These are phyloP conservation scores for Horisme vitalbata DNA, from an alignment of 2,888 invertebrate species.

Conservation along the genomic window DNA sequence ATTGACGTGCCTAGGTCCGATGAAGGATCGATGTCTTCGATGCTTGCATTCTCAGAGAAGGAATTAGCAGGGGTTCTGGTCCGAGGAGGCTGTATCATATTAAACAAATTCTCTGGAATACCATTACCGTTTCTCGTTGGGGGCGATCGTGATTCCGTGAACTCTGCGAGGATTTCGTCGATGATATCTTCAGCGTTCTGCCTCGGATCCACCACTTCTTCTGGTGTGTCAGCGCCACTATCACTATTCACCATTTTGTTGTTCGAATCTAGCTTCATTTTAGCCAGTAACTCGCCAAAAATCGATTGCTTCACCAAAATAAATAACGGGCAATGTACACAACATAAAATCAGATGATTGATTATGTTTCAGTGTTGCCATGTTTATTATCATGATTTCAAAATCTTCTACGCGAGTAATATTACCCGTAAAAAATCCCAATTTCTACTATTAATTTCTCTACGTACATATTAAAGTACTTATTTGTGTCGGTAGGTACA, in stretches of 20 bases:
- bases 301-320: slow-evolving; percentile 63
- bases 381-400: too few relatives aligned
- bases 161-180: slow-evolving; percentile 76
- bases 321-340: slow-evolving; percentile 52
- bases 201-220: slow-evolving; percentile 70
- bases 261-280: slow-evolving; percentile 79
- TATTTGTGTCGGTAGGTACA: too few relatives aligned
- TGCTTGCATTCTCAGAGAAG: slow-evolving; percentile 67
- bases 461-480: slow-evolving; percentile 1
- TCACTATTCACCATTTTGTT: slow-evolving; percentile 76
- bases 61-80: slow-evolving; percentile 76
- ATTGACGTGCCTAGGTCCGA: slow-evolving; percentile 78
- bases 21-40: slow-evolving; percentile 77
- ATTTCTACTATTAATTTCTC: too few relatives aligned
- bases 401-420: too few relatives aligned
- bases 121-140: slow-evolving; percentile 61
- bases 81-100: slow-evolving; percentile 71
- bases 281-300: slow-evolving; percentile 37
- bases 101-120: slow-evolving; percentile 66
- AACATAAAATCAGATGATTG: slow-evolving; percentile 67
- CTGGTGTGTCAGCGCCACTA: slow-evolving; percentile 66
- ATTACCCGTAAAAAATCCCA: too few relatives aligned
- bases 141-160: slow-evolving; percentile 69
- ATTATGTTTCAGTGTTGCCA: slow-evolving; percentile 51
- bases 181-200: slow-evolving; percentile 78